phyloP scores from a whole-genome alignment of 2,888 invertebrate genomes.

The Troides helena region DNA sequence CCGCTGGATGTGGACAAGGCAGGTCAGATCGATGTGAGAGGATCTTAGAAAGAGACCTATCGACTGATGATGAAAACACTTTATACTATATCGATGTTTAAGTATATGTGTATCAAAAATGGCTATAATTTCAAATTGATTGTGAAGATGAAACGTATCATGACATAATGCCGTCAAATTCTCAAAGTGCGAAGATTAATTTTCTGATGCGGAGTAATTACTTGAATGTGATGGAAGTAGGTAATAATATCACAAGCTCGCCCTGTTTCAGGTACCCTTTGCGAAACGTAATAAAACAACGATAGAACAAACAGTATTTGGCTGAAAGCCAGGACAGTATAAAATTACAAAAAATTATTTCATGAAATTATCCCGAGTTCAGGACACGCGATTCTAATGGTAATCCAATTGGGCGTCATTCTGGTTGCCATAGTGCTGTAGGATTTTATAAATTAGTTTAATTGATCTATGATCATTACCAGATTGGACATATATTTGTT shows the following conservation, averaged over 20 bases:
- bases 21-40: too few species aligned
- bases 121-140: too few species aligned
- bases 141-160: too few species aligned
- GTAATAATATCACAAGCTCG: not conserved
- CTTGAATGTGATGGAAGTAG: not conserved
- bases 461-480: too few species aligned
- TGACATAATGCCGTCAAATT: not conserved
- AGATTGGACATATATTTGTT: too few species aligned
- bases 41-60: too few species aligned
- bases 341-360: conserved; percentile 16
- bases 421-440: not conserved
- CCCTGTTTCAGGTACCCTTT: not conserved
- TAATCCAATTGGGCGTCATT: not conserved
- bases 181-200: not conserved
- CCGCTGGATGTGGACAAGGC: too few species aligned
- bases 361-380: conserved; percentile 6
- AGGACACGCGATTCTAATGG: conserved; percentile 7
- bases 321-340: conserved; percentile 9
- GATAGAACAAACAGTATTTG: conserved; percentile 10
- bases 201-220: not conserved
- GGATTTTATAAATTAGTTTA: not conserved
- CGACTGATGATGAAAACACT: too few species aligned
- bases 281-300: not conserved
- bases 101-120: too few species aligned
- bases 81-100: too few species aligned